Conservation (phyloP, 2,797 vertebrate genomes). For the Epinephelus malabaricus region DNA sequence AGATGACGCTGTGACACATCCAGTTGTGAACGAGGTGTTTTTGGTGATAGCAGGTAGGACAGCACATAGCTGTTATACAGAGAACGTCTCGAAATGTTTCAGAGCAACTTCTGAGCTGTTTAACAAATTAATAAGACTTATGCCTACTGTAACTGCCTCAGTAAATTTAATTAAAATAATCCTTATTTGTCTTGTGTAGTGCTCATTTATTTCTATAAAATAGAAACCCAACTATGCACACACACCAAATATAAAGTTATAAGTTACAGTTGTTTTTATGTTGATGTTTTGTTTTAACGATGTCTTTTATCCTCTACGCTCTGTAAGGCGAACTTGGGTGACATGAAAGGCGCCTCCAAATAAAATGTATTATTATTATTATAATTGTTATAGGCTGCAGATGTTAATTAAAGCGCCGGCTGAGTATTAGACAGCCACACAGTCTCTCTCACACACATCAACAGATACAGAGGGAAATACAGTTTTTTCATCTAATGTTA, state of each 20-base stretch:
- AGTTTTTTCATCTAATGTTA: constrained; percentile 20
- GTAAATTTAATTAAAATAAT: constrained; percentile 9
- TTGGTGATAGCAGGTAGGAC: constrained; percentile 1
- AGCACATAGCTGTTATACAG: constrained; percentile 1
- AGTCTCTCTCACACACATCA: constrained; percentile 8
- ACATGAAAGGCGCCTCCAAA: no score
- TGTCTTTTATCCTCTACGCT: no score
- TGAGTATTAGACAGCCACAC: background rate
- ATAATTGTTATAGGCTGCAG: background rate
- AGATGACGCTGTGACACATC: constrained; percentile 20
- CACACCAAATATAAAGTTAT: background rate
- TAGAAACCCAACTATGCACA: background rate
- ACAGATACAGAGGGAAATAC: background rate
- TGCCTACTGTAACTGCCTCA: background rate
- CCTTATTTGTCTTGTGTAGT: background rate
- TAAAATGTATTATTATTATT: no score
- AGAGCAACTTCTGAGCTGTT: background rate
- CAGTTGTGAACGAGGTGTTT: constrained; percentile 34
- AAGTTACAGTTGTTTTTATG: background rate
- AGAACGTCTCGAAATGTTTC: constrained; percentile 1
- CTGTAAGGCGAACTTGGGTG: no score
- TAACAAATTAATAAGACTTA: background rate
- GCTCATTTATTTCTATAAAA: background rate
- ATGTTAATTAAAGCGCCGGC: background rate
- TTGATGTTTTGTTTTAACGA: no score